A percentile compares a stretch with the other conserved stretches of the same genome.
Conservation (phyloP, 2,888 invertebrate genomes). For the Leptopilina syphax region DNA sequence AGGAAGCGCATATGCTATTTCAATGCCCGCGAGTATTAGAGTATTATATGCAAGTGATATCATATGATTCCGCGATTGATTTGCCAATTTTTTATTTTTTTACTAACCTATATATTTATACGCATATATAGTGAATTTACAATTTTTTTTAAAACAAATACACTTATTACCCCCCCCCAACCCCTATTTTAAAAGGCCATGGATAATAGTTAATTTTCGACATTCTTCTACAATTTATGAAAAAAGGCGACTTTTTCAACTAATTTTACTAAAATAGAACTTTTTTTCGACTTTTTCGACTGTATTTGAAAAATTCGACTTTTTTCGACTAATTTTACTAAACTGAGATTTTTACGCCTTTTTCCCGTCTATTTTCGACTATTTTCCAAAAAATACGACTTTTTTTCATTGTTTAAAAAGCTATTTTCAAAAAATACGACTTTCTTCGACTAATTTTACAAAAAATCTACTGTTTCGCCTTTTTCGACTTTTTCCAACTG, state of each 20-base stretch:
- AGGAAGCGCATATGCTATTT: conserved; percentile 36
- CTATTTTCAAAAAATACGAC: too few species aligned
- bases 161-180: not conserved
- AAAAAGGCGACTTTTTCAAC: not conserved
- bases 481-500: too few species aligned
- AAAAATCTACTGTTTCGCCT: too few species aligned
- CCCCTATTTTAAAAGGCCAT: not conserved
- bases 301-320: too few species aligned
- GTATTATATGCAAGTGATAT: conserved; percentile 17
- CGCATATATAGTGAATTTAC: not conserved
- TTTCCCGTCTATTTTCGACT: too few species aligned
- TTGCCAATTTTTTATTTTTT: conserved; percentile 11
- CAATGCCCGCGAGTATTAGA: conserved; percentile 30
- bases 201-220: not conserved
- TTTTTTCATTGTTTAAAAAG: too few species aligned
- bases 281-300: too few species aligned
- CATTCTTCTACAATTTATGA: not conserved
- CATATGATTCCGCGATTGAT: conserved; percentile 29
- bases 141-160: not conserved
- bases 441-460: too few species aligned
- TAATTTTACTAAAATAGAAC: too few species aligned
- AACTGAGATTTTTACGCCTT: too few species aligned
- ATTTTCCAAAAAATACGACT: too few species aligned
- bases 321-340: too few species aligned
- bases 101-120: not conserved